A percentile compares a stretch with the other conserved stretches of the same genome.
These are phyloP conservation scores for Nematopogon swammerdamellus DNA, from an alignment of 2,888 invertebrate genomes.

Conservation along the genomic window DNA sequence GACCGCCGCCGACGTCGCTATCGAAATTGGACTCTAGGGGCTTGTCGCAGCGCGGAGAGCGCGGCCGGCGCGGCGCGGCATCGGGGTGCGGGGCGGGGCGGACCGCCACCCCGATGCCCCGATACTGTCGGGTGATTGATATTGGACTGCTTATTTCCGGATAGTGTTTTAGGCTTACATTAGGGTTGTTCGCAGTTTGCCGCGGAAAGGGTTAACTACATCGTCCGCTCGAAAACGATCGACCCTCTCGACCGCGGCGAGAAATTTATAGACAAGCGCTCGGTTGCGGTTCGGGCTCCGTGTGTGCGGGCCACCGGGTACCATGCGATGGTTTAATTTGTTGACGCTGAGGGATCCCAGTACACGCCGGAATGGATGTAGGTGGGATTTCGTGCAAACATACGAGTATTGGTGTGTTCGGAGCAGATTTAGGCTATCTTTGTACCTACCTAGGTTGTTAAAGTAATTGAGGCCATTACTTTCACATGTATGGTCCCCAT, in stretches of 20 bases:
- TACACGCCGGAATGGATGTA: too few species aligned
- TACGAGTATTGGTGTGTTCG: too few species aligned
- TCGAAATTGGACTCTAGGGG: not conserved
- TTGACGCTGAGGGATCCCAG: too few species aligned
- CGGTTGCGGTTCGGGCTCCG: too few species aligned
- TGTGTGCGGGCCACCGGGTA: too few species aligned
- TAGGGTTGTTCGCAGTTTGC: not conserved
- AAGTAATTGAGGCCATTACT: too few species aligned
- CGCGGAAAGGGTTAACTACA: not conserved
- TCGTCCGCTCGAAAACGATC: not conserved
- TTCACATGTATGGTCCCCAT: too few species aligned
- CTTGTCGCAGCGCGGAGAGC: not conserved
- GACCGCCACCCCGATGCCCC: not conserved
- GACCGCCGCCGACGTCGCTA: not conserved
- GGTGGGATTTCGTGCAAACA: too few species aligned
- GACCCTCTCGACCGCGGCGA: not conserved
- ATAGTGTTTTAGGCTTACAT: slow-evolving; percentile 2
- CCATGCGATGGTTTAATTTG: too few species aligned
- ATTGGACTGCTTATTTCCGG: slow-evolving; percentile 6
- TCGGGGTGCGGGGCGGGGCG: not conserved
- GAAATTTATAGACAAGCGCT: not conserved
- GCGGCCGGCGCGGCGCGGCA: too few species aligned
- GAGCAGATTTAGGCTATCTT: too few species aligned
- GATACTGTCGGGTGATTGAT: slow-evolving; percentile 7
- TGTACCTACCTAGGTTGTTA: too few species aligned